Percentiles rank a stretch among this genome's conserved stretches.
Evolutionary conservation across 2,888 invertebrate genomes (phyloP).

Genomic region (Spialia ferax): DNA sequence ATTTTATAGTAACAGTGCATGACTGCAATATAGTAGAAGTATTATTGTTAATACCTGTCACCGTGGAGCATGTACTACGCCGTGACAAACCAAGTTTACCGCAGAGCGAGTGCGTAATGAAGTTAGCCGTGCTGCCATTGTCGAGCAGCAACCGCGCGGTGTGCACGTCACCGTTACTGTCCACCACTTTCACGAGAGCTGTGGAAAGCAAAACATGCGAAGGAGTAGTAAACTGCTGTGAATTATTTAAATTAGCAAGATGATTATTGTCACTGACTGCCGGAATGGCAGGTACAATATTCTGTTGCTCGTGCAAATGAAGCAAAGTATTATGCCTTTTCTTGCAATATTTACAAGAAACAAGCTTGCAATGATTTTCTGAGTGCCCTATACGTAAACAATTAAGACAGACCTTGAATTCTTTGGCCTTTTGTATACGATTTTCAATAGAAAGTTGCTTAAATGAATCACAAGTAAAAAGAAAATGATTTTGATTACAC

Average conservation of each 20-base stretch:
- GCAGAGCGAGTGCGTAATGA: slow-evolving; percentile 41
- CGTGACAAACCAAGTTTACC: slow-evolving; percentile 41
- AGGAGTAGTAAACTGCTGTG: background rate
- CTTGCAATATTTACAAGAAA: slow-evolving; percentile 7
- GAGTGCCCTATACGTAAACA: slow-evolving; percentile 10
- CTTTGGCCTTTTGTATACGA: slow-evolving; percentile 1
- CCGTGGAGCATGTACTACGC: slow-evolving; percentile 40
- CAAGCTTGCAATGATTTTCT: slow-evolving; percentile 5
- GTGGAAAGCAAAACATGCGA: slow-evolving; percentile 35
- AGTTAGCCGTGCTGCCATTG: slow-evolving; percentile 43
- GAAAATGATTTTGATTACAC: background rate
- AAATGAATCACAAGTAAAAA: slow-evolving; percentile 19
- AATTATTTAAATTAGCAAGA: no score
- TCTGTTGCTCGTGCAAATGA: no score
- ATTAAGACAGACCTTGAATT: background rate
- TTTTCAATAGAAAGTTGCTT: slow-evolving; percentile 34
- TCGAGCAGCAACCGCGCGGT: slow-evolving; percentile 33
- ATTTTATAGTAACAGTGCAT: slow-evolving; percentile 41
- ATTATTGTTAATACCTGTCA: slow-evolving; percentile 47
- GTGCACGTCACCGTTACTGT: background rate
- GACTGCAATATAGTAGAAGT: slow-evolving; percentile 40
- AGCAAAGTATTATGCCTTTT: background rate
- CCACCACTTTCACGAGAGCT: slow-evolving; percentile 32
- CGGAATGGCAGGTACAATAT: no score
- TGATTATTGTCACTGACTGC: no score